Evolutionary conservation across 2,888 invertebrate species (phyloP).

Genomic region (Blomia tropicalis): DNA sequence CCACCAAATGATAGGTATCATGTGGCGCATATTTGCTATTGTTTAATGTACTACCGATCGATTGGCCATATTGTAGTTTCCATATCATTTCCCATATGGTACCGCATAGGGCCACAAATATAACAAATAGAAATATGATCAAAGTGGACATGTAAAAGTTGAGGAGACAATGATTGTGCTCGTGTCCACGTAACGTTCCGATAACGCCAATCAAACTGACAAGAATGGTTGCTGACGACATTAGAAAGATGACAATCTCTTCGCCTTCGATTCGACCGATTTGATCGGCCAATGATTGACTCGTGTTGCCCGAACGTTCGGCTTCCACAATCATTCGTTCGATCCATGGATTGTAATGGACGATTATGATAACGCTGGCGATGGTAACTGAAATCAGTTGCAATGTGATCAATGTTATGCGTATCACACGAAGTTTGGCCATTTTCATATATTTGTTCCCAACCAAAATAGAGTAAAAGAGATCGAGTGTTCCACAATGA

Average conservation of each 20-base stretch:
- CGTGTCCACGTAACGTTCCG: slow-evolving; percentile 10
- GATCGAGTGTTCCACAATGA: too few species aligned
- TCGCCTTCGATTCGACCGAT: slow-evolving; percentile 21
- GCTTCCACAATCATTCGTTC: slow-evolving; percentile 13
- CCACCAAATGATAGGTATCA: background rate
- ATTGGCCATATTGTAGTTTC: slow-evolving; percentile 2
- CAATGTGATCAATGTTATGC: slow-evolving; percentile 9
- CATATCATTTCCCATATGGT: slow-evolving; percentile 21
- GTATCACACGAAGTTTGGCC: slow-evolving; percentile 17
- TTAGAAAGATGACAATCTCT: slow-evolving; percentile 18
- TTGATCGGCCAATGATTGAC: slow-evolving; percentile 19
- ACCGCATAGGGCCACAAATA: slow-evolving; percentile 22
- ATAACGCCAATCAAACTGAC: slow-evolving; percentile 16
- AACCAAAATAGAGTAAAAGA: background rate
- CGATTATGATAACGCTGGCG: slow-evolving; percentile 19
- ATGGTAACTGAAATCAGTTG: slow-evolving; percentile 17
- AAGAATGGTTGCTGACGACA: slow-evolving; percentile 14
- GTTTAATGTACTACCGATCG: background rate
- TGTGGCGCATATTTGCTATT: too few species aligned
- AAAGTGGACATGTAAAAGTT: slow-evolving; percentile 22
- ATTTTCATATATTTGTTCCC: slow-evolving; percentile 9
- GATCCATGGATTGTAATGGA: slow-evolving; percentile 23
- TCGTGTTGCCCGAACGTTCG: background rate
- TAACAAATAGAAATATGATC: slow-evolving; percentile 22
- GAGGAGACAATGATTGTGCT: slow-evolving; percentile 21